A percentile compares a stretch with the other conserved stretches of the same genome.
These are phyloP conservation scores for Lathronympha strigana DNA, from an alignment of 2,888 invertebrate species.

Conservation along the genomic window DNA sequence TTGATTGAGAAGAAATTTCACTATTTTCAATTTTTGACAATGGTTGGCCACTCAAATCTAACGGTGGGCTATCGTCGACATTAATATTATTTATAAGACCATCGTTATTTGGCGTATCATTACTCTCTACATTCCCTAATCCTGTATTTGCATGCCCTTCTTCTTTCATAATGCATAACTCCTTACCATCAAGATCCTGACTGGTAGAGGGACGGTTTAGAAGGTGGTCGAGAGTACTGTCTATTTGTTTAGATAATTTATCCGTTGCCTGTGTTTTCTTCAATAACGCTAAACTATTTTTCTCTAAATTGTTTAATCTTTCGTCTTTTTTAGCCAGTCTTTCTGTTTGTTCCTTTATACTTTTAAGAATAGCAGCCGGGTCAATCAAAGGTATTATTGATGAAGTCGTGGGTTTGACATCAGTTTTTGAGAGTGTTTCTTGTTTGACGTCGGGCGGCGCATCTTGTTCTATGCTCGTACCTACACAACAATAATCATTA, in stretches of 20 bases:
- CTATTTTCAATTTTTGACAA: slow-evolving; percentile 5
- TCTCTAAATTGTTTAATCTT: slow-evolving; percentile 57
- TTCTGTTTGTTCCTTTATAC: slow-evolving; percentile 56
- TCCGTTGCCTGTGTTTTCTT: slow-evolving; percentile 52
- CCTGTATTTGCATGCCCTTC: neutral
- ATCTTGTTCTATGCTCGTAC: slow-evolving; percentile 29
- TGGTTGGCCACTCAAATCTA: neutral
- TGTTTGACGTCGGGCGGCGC: neutral
- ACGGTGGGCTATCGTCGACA: slow-evolving; percentile 19
- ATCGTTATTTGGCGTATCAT: neutral
- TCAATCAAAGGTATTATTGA: slow-evolving; percentile 47
- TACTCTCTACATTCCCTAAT: neutral
- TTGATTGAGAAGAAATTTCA: slow-evolving; percentile 40
- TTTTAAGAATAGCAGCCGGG: slow-evolving; percentile 58
- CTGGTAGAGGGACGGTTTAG: slow-evolving; percentile 54
- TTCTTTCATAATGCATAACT: slow-evolving; percentile 13
- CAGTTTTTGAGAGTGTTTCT: slow-evolving; percentile 12
- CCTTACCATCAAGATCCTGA: slow-evolving; percentile 22
- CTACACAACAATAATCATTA: slow-evolving; percentile 41
- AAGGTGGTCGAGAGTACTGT: slow-evolving; percentile 53
- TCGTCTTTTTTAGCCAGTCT: slow-evolving; percentile 57
- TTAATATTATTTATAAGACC: slow-evolving; percentile 5
- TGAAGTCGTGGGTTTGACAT: slow-evolving; percentile 28
- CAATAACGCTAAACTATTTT: slow-evolving; percentile 50
- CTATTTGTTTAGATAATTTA: slow-evolving; percentile 52